Base-by-base conservation (phyloP, 2,113 vertebrate genomes). In the Macquaria australasica region DNA sequence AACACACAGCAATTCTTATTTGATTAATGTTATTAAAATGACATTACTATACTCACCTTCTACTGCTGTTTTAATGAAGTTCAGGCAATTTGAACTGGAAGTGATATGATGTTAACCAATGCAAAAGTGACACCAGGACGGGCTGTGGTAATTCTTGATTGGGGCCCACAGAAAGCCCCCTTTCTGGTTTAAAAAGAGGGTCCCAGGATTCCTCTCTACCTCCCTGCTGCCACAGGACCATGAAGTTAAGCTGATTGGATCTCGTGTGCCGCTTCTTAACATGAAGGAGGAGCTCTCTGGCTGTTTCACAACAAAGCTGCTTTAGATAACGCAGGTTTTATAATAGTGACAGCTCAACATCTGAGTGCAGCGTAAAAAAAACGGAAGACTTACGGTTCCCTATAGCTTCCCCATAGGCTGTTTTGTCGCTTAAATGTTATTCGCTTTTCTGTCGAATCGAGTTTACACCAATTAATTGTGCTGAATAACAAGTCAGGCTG, bases 231-330 rank as follows among this genome's bases (percentile, higher is more conserved):
- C 55, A 11, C 41, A 34, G 14, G 41, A 6, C 5, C 58, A 28
- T 16, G 23, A 21, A 0, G 31, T 31, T 45, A 45, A 72, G 74
- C 73, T 75, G 59, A 69, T 75, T 84, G 77, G 74, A 15, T 71
- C 14, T 34, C 0, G 23, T n/a, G 4, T 31, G 14, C 53, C 0
- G 25, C 60, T 23, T 43, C 45, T 76, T 83, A 31, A 71, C 1
- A 1, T 5, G 77, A 25, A 84, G 91, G 88, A 76, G 90, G 89
- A 77, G 83, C 82, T 76, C 2, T n/a, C 3, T 12, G 18, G 16
- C 69, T 25, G 88, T 94, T 94, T 94, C 87, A 92, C 85, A 95
- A 94, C 91, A 88, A 73, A 58, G 7, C 74, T 45, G 12, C 5
- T 75, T 89, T 90, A 88, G 87, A 91, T 92, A 92, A 92, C 37